Conservation (phyloP, 53 echinoderm and acorn worm species). For the Temnopleurus reevesii region DNA sequence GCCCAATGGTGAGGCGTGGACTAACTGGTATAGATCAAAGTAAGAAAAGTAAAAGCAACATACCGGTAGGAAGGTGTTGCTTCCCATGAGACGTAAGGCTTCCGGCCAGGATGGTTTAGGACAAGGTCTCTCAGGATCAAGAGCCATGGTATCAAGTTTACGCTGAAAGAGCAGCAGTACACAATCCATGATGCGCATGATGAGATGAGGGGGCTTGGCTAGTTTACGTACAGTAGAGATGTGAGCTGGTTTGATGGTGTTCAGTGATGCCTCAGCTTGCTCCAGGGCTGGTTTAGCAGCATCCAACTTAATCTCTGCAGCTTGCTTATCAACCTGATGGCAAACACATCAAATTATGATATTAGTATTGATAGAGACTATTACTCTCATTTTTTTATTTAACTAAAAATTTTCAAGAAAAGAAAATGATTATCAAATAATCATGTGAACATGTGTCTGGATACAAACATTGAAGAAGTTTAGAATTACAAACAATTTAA, state of each 20-base stretch:
- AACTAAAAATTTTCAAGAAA: no score
- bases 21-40: no score
- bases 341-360: background rate
- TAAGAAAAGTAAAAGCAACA: background rate
- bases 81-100: constrained; percentile 89
- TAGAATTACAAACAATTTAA: no score
- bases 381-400: no score
- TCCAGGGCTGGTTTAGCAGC: constrained; percentile 94
- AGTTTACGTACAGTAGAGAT: constrained; percentile 99
- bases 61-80: constrained; percentile 61
- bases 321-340: constrained; percentile 80
- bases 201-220: constrained; percentile 98
- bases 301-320: constrained; percentile 82
- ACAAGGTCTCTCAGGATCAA: constrained; percentile 91
- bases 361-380: no score
- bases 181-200: constrained; percentile 99
- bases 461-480: no score
- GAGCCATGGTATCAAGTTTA: constrained; percentile 58
- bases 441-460: no score
- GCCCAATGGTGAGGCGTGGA: no score
- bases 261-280: constrained; percentile 86
- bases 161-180: constrained; percentile 93
- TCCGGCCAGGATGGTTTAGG: constrained; percentile 94
- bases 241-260: constrained; percentile 97
- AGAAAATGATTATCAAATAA: no score